Conservation (phyloP, 2,113 vertebrate genomes). For the Rhabdornis inornatus region DNA sequence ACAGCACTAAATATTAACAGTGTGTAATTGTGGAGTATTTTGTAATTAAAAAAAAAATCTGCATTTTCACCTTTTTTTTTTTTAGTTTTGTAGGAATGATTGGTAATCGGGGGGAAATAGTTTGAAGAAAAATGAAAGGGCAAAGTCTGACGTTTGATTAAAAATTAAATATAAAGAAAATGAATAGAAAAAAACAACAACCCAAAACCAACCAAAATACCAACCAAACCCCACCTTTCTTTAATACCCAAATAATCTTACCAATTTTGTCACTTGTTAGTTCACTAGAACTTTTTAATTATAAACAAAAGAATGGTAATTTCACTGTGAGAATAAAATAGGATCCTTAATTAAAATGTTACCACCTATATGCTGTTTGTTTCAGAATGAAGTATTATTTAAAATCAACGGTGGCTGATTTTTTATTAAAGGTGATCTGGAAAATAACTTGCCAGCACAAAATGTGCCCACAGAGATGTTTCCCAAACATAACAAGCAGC, state of each 20-base stretch:
- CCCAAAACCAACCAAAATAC: not conserved
- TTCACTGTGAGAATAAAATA: not conserved
- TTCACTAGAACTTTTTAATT: not conserved
- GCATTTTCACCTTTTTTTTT: not conserved
- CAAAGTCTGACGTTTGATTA: not conserved
- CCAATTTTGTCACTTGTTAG: not conserved
- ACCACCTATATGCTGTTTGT: not conserved
- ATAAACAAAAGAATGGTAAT: not conserved
- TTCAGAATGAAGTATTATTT: not conserved
- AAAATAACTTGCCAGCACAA: not conserved
- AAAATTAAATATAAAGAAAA: not conserved
- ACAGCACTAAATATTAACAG: not conserved
- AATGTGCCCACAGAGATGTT: rapidly evolving
- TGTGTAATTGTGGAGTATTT: not conserved
- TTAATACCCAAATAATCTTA: not conserved
- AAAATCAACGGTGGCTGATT: rapidly evolving
- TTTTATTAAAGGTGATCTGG: not conserved
- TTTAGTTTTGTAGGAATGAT: not conserved
- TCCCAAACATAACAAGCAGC: not conserved
- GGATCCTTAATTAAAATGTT: not conserved
- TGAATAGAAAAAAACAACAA: not conserved
- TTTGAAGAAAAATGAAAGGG: not conserved
- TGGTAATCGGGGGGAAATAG: not conserved
- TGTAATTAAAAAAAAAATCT: not conserved
- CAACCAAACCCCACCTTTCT: not conserved